Evolutionary conservation across 2,113 vertebrate species (phyloP), one percentile per base, ranked within the genome.

Genomic region (Callospermophilus lateralis): DNA sequence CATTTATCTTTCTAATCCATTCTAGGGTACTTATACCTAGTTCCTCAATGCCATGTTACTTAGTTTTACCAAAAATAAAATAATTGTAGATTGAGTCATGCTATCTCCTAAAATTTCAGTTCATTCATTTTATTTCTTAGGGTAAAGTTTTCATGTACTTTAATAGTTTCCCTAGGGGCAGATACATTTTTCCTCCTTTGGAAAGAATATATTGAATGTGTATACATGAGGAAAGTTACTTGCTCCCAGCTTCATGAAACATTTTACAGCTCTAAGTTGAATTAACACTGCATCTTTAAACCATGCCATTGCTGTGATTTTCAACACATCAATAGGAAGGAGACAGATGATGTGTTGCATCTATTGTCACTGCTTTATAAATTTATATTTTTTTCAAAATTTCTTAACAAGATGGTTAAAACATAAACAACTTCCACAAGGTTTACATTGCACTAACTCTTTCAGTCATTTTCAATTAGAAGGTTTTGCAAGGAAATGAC

Each of bases 1-100:
- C 93, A 96, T 97, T 97, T 94, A 97, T 92, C 79, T 96, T 89
- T 92, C 51, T 65, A 92, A 96, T 96, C 55, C 10, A 88, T 97
- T 94, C 88, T 39, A 93, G 61, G 93, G 73, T 37, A 22, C 48
- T 97, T 97, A 96, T 84, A 97, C 70, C 93, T 96, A 91, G 94
- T 93, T 98, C 84, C 67, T 96, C 34, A 84, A 70, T 24, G 16
- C 74, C 96, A n/a, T 0, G 0, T 96, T 45, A 30, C 78, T 70
- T 68, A 8, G 6, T 51, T 48, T 91, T 87, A 74, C 32, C 32
- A 63, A 90, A 37, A 89, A 32, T 81, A 42, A 85, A 67, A 63
- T 78, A 77, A 51, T 72, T 86, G 22, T 20, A 67, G 48, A 68
- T 39, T 78, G 58, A 83, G 72, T 12, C 17, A 63, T 15, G 42